phyloP scores from a whole-genome alignment of 1,140 invertebrate species.

The Sweltsa coloradensis region DNA sequence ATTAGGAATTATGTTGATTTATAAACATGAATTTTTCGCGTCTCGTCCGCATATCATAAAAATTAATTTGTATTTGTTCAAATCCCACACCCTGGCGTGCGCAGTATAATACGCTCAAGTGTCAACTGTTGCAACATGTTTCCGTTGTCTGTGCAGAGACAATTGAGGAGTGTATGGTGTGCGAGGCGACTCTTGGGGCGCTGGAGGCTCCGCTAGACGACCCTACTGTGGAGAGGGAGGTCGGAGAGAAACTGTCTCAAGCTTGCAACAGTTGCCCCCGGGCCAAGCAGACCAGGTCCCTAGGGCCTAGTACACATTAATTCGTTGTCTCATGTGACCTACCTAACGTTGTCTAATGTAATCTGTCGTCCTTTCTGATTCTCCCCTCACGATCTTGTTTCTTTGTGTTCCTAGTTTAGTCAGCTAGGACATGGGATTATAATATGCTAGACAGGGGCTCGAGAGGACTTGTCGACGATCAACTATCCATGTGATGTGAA shows the following conservation, averaged over 20 bases:
- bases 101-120: constrained; percentile 31
- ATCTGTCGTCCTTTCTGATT: no score
- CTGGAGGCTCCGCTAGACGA: constrained; percentile 51
- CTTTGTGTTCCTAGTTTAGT: no score
- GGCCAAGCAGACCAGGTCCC: constrained; percentile 44
- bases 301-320: no score
- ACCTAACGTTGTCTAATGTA: no score
- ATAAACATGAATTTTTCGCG: background rate
- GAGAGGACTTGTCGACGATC: no score
- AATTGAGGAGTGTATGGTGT: constrained; percentile 58
- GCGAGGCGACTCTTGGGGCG: constrained; percentile 50
- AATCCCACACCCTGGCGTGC: constrained; percentile 4
- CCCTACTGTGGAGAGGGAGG: constrained; percentile 41
- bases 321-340: no score
- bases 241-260: constrained; percentile 47
- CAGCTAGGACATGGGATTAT: no score
- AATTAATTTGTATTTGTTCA: background rate
- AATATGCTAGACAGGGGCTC: no score
- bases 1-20: no score
- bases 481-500: no score
- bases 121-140: constrained; percentile 45
- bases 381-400: no score
- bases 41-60: background rate
- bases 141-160: constrained; percentile 34
- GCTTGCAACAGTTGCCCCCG: constrained; percentile 52